Evolutionary conservation across 2,888 invertebrate species (phyloP).

Genomic region (Cataglyphis albicans): DNA sequence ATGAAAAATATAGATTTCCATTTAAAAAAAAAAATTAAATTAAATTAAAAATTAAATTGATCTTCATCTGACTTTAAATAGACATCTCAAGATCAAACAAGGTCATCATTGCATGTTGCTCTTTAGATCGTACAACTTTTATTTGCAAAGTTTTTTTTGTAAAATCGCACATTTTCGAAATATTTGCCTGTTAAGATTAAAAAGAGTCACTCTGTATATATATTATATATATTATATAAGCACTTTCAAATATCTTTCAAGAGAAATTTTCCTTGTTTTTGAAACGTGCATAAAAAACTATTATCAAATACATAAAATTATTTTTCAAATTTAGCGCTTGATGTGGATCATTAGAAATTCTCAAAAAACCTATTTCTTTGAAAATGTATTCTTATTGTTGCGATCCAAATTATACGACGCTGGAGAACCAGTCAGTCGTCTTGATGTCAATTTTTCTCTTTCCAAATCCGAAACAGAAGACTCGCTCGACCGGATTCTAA

Average conservation of each 20-base stretch:
- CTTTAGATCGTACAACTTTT: too few species aligned
- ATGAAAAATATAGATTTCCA: too few species aligned
- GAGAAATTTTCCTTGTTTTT: background rate
- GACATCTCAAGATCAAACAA: too few species aligned
- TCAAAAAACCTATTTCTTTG: background rate
- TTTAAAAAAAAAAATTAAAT: too few species aligned
- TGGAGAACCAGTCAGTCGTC: conserved; percentile 34
- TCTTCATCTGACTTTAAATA: too few species aligned
- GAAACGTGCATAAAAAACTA: background rate
- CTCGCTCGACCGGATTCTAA: conserved; percentile 51
- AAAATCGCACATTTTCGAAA: too few species aligned
- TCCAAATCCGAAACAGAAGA: conserved; percentile 32
- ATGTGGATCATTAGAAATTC: background rate
- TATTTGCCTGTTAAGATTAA: too few species aligned
- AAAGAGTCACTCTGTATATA: too few species aligned
- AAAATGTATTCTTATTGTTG: background rate
- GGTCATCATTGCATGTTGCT: too few species aligned
- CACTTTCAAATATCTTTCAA: background rate
- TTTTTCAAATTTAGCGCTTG: background rate
- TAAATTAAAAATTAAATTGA: too few species aligned
- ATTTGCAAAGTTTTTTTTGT: too few species aligned
- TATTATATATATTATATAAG: background rate
- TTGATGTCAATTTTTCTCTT: conserved; percentile 29
- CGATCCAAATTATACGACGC: conserved; percentile 11
- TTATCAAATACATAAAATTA: background rate